A percentile compares a stretch with the other conserved stretches of the same genome.
Evolutionary conservation across 1,140 invertebrate species (phyloP).

Genomic region (Danaus plexippus): DNA sequence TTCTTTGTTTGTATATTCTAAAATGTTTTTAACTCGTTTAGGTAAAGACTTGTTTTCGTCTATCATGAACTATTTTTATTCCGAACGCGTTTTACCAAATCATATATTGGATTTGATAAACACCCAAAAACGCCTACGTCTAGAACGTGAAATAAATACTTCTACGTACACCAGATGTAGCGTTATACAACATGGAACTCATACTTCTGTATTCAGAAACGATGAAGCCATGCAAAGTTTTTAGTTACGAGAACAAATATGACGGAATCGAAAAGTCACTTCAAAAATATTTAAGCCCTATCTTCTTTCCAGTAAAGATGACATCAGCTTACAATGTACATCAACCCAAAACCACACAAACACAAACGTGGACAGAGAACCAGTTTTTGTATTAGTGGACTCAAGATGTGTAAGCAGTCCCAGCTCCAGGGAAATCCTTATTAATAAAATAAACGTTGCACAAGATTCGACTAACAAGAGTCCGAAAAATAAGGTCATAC

Average conservation of each 20-base stretch:
- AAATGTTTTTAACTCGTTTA: slow-evolving; percentile 47
- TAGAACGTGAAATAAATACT: slow-evolving; percentile 30
- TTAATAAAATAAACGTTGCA: slow-evolving; percentile 20
- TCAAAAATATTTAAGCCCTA: slow-evolving; percentile 26
- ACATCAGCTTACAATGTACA: slow-evolving; percentile 23
- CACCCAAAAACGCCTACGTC: slow-evolving; percentile 31
- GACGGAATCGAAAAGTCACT: slow-evolving; percentile 1
- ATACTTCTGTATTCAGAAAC: slow-evolving; percentile 5
- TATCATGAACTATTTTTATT: slow-evolving; percentile 28
- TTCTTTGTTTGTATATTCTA: slow-evolving; percentile 42
- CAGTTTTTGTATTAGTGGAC: slow-evolving; percentile 34
- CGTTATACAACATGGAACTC: slow-evolving; percentile 16
- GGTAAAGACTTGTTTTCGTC: slow-evolving; percentile 42
- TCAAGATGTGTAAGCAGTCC: slow-evolving; percentile 29
- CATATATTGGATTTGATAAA: slow-evolving; percentile 42
- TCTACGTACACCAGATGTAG: slow-evolving; percentile 33
- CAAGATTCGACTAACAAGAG: slow-evolving; percentile 21
- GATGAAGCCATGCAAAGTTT: slow-evolving; percentile 27
- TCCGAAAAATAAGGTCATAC: slow-evolving; percentile 22
- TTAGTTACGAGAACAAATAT: slow-evolving; percentile 15
- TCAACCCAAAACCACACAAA: slow-evolving; percentile 20
- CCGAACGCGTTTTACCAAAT: slow-evolving; percentile 31
- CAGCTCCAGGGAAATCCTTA: slow-evolving; percentile 33
- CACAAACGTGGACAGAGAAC: slow-evolving; percentile 23
- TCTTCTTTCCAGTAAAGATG: slow-evolving; percentile 43